Percentiles rank a stretch among this genome's conserved stretches.
Evolutionary conservation across 1,140 invertebrate genomes (phyloP).

Genomic region (Drosophila kepulauana): DNA sequence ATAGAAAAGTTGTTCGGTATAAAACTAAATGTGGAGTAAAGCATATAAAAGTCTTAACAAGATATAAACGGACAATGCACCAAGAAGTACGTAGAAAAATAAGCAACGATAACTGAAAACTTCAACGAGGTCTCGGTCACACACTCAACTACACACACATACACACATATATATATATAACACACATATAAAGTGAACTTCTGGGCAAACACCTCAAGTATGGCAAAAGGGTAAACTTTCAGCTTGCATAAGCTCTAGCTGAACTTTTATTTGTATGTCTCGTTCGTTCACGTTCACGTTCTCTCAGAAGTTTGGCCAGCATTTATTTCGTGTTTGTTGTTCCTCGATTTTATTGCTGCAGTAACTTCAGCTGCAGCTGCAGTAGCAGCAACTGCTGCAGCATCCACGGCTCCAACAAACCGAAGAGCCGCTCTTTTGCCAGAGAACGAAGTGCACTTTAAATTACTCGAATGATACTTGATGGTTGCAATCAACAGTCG

Average conservation of each 20-base stretch:
- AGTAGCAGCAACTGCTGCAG: conserved; percentile 18
- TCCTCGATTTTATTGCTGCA: conserved; percentile 64
- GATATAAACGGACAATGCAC: conserved; percentile 75
- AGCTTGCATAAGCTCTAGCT: conserved; percentile 59
- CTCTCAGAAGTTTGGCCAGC: conserved; percentile 52
- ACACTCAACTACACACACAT: not conserved
- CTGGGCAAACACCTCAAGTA: conserved; percentile 71
- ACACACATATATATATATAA: not conserved
- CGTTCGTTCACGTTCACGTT: conserved; percentile 15
- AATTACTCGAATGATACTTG: conserved; percentile 83
- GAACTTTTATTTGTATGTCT: conserved; percentile 80
- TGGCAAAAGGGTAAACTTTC: conserved; percentile 59
- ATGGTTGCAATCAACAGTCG: conserved; percentile 74
- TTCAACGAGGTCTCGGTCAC: conserved; percentile 16
- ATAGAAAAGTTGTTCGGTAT: conserved; percentile 54
- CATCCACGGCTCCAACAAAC: conserved; percentile 49
- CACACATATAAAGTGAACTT: conserved; percentile 42
- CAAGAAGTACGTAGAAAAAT: conserved; percentile 4
- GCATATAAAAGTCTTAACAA: conserved; percentile 81
- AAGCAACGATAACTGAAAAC: conserved; percentile 56
- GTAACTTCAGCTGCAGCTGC: conserved; percentile 35
- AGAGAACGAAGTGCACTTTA: conserved; percentile 62
- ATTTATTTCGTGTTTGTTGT: conserved; percentile 34
- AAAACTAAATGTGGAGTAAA: conserved; percentile 75
- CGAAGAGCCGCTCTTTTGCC: conserved; percentile 42